A percentile compares a stretch with the other conserved stretches of the same genome.
These are phyloP conservation scores for Numida meleagris DNA, from an alignment of 2,113 vertebrate genomes.

Conservation along the genomic window DNA sequence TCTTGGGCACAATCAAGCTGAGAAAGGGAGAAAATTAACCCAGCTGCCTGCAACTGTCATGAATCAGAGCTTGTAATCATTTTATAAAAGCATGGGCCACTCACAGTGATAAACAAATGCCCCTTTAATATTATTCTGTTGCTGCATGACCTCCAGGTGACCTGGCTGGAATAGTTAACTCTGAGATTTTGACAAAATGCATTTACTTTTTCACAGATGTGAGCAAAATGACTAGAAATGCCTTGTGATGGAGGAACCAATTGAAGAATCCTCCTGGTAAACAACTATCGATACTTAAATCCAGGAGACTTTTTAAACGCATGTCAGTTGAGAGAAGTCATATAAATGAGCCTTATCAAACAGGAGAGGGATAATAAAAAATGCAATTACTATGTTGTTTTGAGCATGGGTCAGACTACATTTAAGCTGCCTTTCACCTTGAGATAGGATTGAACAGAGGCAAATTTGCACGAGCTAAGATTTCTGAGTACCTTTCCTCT, in stretches of 20 bases:
- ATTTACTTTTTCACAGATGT: neutral
- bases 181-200: neutral
- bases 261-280: neutral
- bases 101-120: neutral
- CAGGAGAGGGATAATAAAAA: neutral
- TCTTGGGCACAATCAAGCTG: neutral
- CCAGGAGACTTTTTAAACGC: neutral
- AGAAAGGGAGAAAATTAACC: neutral
- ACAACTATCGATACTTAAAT: neutral
- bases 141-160: neutral
- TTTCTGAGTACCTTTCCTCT: neutral
- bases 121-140: neutral
- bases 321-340: neutral
- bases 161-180: neutral
- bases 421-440: neutral
- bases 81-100: neutral
- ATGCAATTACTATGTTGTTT: neutral
- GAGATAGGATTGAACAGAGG: neutral
- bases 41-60: neutral
- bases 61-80: slow-evolving; percentile 2
- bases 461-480: neutral
- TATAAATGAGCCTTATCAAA: neutral
- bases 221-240: neutral
- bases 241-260: neutral
- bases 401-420: neutral